These are phyloP conservation scores for Oscheius sp. DNA, from an alignment of 2,888 invertebrate species.

Conservation along the genomic window DNA sequence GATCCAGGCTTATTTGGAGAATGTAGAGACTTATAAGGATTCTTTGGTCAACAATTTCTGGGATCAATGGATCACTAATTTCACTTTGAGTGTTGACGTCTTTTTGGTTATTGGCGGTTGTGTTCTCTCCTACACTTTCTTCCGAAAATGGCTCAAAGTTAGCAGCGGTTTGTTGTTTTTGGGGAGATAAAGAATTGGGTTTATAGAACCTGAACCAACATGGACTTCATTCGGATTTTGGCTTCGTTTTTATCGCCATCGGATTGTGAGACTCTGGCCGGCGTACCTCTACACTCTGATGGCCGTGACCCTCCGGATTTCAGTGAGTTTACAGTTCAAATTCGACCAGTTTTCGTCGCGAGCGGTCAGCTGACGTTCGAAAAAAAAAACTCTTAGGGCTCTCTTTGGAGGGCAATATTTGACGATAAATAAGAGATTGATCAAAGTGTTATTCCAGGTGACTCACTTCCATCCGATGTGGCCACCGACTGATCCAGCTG, in stretches of 20 bases:
- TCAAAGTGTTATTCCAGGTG: conserved; percentile 29
- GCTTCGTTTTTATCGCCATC: conserved; percentile 68
- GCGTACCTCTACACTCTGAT: conserved; percentile 68
- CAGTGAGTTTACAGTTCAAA: conserved; percentile 30
- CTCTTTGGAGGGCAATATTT: too few relatives aligned
- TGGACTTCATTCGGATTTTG: conserved; percentile 69
- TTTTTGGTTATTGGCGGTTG: conserved; percentile 66
- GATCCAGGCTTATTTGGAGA: conserved; percentile 61
- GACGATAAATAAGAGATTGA: not conserved
- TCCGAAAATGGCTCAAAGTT: conserved; percentile 68
- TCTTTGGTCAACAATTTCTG: conserved; percentile 65
- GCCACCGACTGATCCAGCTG: conserved; percentile 69
- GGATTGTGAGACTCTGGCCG: conserved; percentile 69
- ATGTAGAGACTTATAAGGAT: conserved; percentile 67
- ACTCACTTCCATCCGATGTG: conserved; percentile 70
- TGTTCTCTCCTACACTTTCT: conserved; percentile 68
- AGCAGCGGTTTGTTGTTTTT: conserved; percentile 52
- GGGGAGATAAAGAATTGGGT: not conserved
- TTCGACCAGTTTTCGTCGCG: conserved; percentile 1
- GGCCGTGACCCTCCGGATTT: conserved; percentile 64
- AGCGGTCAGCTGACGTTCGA: not conserved
- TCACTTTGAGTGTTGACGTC: conserved; percentile 67
- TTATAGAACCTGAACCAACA: conserved; percentile 62
- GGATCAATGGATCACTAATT: conserved; percentile 69
- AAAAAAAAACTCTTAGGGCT: too few relatives aligned